Base-by-base conservation (phyloP, 2,888 invertebrate genomes). In the Crematogaster levior region DNA sequence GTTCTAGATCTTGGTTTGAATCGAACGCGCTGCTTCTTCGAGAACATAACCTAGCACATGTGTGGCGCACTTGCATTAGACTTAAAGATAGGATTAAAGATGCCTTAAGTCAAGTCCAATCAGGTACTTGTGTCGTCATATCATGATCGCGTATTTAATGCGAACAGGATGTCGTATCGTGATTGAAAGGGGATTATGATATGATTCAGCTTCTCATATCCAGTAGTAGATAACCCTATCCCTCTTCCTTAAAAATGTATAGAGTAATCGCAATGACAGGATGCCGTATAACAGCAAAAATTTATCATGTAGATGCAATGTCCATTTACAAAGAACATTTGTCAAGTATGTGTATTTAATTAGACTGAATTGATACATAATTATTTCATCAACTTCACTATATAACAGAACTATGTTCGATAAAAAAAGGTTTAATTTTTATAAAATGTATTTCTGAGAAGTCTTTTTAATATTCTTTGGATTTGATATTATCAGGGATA, bases 31-130 rank as follows among this genome's bases (percentile, higher is more conserved):
- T 1, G 5, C n/a, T 51, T 15, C 12, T 30, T 1, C n/a, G 3
- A 30, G 21, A 18, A 53, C 21, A 53, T 75, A 75, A 75, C 40
- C 72, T 77, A 6, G 6, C n/a, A 10, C 51, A 6, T 27, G 3
- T 30, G 5, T 34, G 9, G 4, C 24, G 18, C 37, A 40, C 5
- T 9, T 68, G 34, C 18, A 18, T 1, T 46, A 18, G 46, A 46
- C 46, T 12, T 3, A 40, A 40, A 12, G 40, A n/a, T n/a, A n/a
- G n/a, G n/a, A n/a, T 40, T 40, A 10, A 12, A 40, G 10, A 12
- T 12, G 12, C 0, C 40, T 40, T 40, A n/a, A n/a, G n/a, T n/a
- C n/a, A n/a, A n/a, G n/a, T n/a, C n/a, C n/a, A n/a, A n/a, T n/a
- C n/a, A n/a, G n/a, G n/a, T n/a, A n/a, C n/a, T n/a, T n/a, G n/a